A percentile compares a stretch with the other conserved stretches of the same genome.
phyloP scores from a whole-genome alignment of 1,140 invertebrate species.

The Zaprionus capensis region DNA sequence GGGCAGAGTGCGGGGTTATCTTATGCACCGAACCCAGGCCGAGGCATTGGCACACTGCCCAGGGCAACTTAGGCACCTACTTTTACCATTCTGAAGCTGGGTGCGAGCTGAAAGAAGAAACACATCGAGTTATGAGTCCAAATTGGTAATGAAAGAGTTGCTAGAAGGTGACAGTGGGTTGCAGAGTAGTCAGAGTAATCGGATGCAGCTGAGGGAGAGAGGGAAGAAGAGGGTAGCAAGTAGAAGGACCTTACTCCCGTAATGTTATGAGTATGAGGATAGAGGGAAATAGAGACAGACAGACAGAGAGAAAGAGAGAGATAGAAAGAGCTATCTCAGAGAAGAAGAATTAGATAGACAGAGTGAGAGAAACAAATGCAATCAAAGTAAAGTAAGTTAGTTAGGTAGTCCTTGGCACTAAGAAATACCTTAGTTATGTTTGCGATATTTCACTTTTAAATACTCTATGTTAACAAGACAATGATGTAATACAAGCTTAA shows the following conservation, averaged over 20 bases:
- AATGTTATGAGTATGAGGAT: too few relatives aligned
- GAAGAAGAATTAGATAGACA: too few relatives aligned
- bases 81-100: not conserved
- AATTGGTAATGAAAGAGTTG: not conserved
- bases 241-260: too few relatives aligned
- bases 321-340: too few relatives aligned
- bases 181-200: not conserved
- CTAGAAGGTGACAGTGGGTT: not conserved
- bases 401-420: too few relatives aligned
- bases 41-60: slow-evolving; percentile 10
- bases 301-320: not conserved
- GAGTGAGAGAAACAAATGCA: too few relatives aligned
- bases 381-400: too few relatives aligned
- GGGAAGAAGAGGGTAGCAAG: not conserved
- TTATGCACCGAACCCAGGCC: not conserved
- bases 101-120: not conserved
- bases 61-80: not conserved
- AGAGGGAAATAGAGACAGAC: too few relatives aligned
- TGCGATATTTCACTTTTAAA: too few relatives aligned
- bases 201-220: not conserved
- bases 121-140: not conserved
- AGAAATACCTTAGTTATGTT: too few relatives aligned
- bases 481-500: too few relatives aligned
- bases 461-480: too few relatives aligned
- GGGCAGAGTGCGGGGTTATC: not conserved